Evolutionary conservation across 2,888 invertebrate genomes (phyloP).

Genomic region (Xylophagus ater): DNA sequence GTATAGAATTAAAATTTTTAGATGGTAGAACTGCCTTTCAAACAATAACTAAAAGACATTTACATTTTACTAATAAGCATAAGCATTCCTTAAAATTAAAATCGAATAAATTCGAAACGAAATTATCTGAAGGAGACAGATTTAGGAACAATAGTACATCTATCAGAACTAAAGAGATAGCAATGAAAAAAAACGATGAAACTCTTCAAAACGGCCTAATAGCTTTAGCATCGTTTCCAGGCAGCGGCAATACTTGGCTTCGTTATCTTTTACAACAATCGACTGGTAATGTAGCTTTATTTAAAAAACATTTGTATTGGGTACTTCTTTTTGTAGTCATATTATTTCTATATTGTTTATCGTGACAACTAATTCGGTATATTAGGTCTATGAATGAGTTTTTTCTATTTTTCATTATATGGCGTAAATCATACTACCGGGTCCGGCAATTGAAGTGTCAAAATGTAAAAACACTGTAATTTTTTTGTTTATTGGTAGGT

Average conservation of each 20-base stretch:
- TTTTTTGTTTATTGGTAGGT: no score
- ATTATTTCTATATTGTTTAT: no score
- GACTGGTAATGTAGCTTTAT: no score
- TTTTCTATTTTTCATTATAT: no score
- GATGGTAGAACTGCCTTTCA: slow-evolving; percentile 10
- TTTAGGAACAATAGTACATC: not conserved
- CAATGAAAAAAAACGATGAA: not conserved
- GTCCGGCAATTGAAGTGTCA: no score
- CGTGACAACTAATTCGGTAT: no score
- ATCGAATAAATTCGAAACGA: not conserved
- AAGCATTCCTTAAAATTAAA: slow-evolving; percentile 4
- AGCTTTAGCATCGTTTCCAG: slow-evolving; percentile 68
- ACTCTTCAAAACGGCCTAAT: slow-evolving; percentile 20
- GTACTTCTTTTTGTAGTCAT: no score
- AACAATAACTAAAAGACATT: slow-evolving; percentile 10
- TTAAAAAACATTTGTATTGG: no score
- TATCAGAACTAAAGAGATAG: not conserved
- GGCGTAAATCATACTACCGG: no score
- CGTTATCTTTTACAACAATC: slow-evolving; percentile 66
- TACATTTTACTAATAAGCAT: slow-evolving; percentile 7
- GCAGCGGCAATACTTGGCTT: slow-evolving; percentile 79
- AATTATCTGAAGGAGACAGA: not conserved
- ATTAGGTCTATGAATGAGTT: no score
- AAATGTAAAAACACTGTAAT: no score
- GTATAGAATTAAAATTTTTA: slow-evolving; percentile 32